These are phyloP conservation scores for Sebastes baramenuke DNA, from an alignment of 2,797 vertebrate genomes.

Conservation along the genomic window DNA sequence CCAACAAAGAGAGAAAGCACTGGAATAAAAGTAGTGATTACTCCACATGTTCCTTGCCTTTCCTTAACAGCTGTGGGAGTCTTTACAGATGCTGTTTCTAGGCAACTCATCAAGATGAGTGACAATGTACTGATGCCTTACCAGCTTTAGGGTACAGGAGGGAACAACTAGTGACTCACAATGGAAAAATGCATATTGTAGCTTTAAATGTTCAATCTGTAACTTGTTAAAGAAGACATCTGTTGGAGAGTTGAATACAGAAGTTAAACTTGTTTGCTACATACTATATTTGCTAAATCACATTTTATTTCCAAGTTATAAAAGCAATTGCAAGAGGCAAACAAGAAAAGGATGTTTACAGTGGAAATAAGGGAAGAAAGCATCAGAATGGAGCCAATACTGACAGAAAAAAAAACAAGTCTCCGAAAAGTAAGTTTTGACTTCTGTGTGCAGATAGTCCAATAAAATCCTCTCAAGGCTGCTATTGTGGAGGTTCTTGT, in stretches of 20 bases:
- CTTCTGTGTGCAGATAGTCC: slow-evolving; percentile 26
- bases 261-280: slow-evolving; percentile 1
- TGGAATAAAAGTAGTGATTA: background rate
- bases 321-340: slow-evolving; percentile 38
- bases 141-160: background rate
- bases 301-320: slow-evolving; percentile 12
- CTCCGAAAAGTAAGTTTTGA: slow-evolving; percentile 5
- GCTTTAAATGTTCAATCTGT: slow-evolving; percentile 5
- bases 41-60: background rate
- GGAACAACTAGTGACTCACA: background rate
- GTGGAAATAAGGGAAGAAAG: background rate
- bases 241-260: background rate
- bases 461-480: slow-evolving; percentile 36
- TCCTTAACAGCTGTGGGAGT: slow-evolving; percentile 11
- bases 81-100: slow-evolving; percentile 28
- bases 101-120: slow-evolving; percentile 34
- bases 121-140: slow-evolving; percentile 17
- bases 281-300: background rate
- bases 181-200: background rate
- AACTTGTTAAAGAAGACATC: background rate
- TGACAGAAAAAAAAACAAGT: background rate
- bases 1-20: background rate
- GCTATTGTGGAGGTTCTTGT: slow-evolving; percentile 27
- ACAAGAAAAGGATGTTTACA: slow-evolving; percentile 25
- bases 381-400: slow-evolving; percentile 8